Base-by-base conservation (phyloP, 2,113 vertebrate genomes). In the Opisthocomus hoazin region DNA sequence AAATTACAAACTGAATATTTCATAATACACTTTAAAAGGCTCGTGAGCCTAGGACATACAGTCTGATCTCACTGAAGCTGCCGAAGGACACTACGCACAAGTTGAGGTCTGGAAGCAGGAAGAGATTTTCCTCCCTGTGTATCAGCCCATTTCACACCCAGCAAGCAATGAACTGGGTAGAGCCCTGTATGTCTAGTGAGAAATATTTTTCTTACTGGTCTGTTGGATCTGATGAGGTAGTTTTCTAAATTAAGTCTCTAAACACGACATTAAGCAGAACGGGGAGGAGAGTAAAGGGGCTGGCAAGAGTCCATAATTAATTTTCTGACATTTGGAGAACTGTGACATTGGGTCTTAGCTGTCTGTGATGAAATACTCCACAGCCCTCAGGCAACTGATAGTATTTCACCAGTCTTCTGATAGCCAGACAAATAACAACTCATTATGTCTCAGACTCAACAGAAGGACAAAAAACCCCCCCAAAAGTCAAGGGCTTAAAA, bases 271-370 rank as follows among this genome's bases (percentile, higher is more conserved):
- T 79, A 69, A 91, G 87, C 84, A 94, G 87, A 65, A 68, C 6
- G 75, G 48, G 75, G 68, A 83, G 80, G 82, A 65, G 57, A 83
- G 83, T 32, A 64, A 50, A 91, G 84, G 85, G 88, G 81, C 76
- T 95, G 91, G 80, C 87, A 93, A 63, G 34, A 81, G 76, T 89
- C 84, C 88, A 94, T 87, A 63, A 90, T 92, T 89, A 93, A 90
- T 95, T 95, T 89, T 89, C 50, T 96, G 96, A 94, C 94, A 90
- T 95, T 94, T 96, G 93, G 87, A 94, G 90, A 89, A 79, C 93
- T 95, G 94, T 96, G 96, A 89, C 95, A 87, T 57, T 60, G 88
- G 94, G 69, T 66, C 80, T 78, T 81, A 24, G 79, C 87, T 87
- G 83, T 14, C 90, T 93, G 70, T 21, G 89, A 50, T 73, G 75